A percentile compares a stretch with the other conserved stretches of the same genome.
Conservation (phyloP, 2,797 vertebrate genomes). For the Trachurus trachurus region DNA sequence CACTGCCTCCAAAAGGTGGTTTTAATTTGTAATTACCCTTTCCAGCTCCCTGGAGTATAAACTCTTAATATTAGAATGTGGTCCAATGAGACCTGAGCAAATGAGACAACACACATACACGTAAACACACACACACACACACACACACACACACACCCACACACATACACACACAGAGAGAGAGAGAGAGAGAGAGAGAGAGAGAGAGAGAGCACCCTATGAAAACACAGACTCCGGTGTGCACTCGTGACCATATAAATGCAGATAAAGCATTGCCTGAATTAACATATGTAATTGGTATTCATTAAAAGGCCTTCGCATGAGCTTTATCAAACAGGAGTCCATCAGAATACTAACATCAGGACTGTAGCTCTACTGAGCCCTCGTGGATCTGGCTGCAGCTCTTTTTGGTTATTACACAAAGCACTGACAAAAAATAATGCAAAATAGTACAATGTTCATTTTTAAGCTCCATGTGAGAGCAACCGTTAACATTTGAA, state of each 20-base stretch:
- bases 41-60: conserved; percentile 52
- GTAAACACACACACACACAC: neutral
- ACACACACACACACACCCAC: conserved; percentile 2
- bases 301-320: conserved; percentile 60
- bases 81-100: conserved; percentile 45
- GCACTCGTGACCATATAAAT: conserved; percentile 21
- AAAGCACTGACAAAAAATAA: neutral
- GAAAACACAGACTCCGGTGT: conserved; percentile 1
- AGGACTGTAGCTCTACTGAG: conserved; percentile 1
- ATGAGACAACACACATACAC: conserved; percentile 16
- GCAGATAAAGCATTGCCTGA: conserved; percentile 56
- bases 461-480: neutral
- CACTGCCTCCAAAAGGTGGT: no score
- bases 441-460: neutral
- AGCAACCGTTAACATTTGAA: neutral
- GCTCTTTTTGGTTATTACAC: neutral
- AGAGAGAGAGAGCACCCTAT: neutral
- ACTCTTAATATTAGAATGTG: conserved; percentile 41
- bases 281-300: conserved; percentile 63
- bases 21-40: conserved; percentile 55
- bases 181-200: no score
- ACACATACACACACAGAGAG: neutral
- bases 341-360: conserved; percentile 20
- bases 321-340: conserved; percentile 23
- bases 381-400: neutral